phyloP scores from a whole-genome alignment of 2,113 vertebrate species.

The Colius striatus region DNA sequence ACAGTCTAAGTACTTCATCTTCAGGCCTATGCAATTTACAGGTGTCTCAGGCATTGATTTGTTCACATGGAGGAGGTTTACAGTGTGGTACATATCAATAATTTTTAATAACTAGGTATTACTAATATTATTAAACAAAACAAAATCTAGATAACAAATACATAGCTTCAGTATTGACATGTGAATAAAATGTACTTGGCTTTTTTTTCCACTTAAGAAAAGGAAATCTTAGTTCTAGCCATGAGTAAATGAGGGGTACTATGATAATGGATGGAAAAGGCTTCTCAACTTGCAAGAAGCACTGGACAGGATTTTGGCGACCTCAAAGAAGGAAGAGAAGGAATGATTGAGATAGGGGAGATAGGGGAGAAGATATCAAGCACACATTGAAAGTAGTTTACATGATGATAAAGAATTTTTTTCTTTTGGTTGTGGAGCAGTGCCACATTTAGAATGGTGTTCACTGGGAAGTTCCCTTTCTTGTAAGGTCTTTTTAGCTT shows the following conservation, averaged over 20 bases:
- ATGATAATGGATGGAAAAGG: not conserved
- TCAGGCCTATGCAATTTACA: not conserved
- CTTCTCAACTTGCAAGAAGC: not conserved
- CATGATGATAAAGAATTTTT: not conserved
- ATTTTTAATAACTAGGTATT: no score
- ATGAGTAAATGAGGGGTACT: not conserved
- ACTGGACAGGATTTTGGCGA: not conserved
- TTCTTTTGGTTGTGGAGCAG: not conserved
- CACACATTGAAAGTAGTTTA: not conserved
- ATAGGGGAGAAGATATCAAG: not conserved
- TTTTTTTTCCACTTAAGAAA: not conserved
- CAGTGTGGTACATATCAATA: not conserved
- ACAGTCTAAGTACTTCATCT: not conserved
- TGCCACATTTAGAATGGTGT: not conserved
- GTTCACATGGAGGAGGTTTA: not conserved
- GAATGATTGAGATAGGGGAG: not conserved
- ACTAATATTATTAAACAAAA: not conserved
- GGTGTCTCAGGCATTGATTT: not conserved
- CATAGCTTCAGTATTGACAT: not conserved
- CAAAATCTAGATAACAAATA: not conserved
- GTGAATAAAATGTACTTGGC: not conserved
- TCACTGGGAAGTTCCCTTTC: not conserved
- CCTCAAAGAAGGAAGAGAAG: not conserved
- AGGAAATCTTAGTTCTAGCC: not conserved
- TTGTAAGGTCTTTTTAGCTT: not conserved